Conservation (phyloP, 2,113 vertebrate genomes). For the Apeltes quadracus region DNA sequence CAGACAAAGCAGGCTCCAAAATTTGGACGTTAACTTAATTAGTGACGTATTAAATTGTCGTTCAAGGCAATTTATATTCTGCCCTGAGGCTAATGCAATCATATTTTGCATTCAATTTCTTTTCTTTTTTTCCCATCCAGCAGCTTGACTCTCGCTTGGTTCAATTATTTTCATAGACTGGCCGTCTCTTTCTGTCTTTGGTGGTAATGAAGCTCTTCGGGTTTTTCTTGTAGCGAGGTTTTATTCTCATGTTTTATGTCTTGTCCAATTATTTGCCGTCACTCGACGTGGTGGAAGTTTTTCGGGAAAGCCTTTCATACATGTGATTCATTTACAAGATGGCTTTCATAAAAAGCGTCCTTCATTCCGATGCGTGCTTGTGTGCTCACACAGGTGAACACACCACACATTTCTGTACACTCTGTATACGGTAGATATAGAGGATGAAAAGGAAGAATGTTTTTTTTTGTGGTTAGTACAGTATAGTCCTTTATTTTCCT, state of each 20-base stretch:
- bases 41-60: slow-evolving; percentile 77
- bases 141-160: slow-evolving; percentile 63
- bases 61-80: slow-evolving; percentile 75
- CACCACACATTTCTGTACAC: no score
- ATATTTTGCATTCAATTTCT: slow-evolving; percentile 63
- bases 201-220: slow-evolving; percentile 65
- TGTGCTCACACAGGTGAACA: neutral
- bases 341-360: slow-evolving; percentile 11
- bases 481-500: no score
- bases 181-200: slow-evolving; percentile 60
- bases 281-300: slow-evolving; percentile 25
- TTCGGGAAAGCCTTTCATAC: slow-evolving; percentile 15
- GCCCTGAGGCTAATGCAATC: slow-evolving; percentile 77
- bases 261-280: slow-evolving; percentile 57
- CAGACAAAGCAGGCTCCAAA: slow-evolving; percentile 63
- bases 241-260: slow-evolving; percentile 43
- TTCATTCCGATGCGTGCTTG: neutral
- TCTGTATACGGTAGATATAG: neutral
- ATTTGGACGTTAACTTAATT: slow-evolving; percentile 77
- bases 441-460: no score
- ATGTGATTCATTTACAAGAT: neutral
- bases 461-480: no score
- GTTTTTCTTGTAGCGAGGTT: slow-evolving; percentile 35
- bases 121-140: slow-evolving; percentile 44
- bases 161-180: slow-evolving; percentile 69